Evolutionary conservation across 2,888 invertebrate genomes (phyloP).

Genomic region (Drosophila kokeensis): DNA sequence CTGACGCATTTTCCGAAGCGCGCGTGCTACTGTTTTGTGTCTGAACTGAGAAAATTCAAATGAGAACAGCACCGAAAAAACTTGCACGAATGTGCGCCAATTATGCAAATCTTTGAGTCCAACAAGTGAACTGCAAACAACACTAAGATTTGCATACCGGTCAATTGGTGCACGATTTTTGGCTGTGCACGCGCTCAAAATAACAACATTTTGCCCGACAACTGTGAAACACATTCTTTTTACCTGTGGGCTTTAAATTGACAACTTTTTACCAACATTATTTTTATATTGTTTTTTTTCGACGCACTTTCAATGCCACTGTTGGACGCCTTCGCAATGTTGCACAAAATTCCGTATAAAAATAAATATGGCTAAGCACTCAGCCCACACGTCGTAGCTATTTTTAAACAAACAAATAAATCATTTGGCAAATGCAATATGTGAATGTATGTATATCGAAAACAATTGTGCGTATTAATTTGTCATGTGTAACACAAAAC

Average conservation of each 20-base stretch:
- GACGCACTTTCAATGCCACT: conserved; percentile 65
- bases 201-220: conserved; percentile 31
- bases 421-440: conserved; percentile 32
- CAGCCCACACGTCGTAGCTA: conserved; percentile 53
- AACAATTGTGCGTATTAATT: conserved; percentile 30
- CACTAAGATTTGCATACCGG: conserved; percentile 72
- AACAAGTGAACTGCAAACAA: conserved; percentile 55
- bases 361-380: conserved; percentile 37
- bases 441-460: neutral
- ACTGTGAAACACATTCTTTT: conserved; percentile 49
- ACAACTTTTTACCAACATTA: conserved; percentile 15
- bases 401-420: conserved; percentile 67
- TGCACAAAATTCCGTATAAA: conserved; percentile 39
- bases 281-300: conserved; percentile 19
- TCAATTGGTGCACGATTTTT: conserved; percentile 73
- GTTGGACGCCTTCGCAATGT: conserved; percentile 49
- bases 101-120: conserved; percentile 66
- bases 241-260: conserved; percentile 15
- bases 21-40: conserved; percentile 62
- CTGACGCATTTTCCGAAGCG: conserved; percentile 51
- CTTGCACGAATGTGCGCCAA: conserved; percentile 59
- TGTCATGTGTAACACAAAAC: conserved; percentile 66
- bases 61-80: conserved; percentile 65
- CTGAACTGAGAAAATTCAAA: conserved; percentile 55
- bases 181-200: conserved; percentile 64